phyloP scores from a whole-genome alignment of 2,113 vertebrate genomes.

The Lophius piscatorius region DNA sequence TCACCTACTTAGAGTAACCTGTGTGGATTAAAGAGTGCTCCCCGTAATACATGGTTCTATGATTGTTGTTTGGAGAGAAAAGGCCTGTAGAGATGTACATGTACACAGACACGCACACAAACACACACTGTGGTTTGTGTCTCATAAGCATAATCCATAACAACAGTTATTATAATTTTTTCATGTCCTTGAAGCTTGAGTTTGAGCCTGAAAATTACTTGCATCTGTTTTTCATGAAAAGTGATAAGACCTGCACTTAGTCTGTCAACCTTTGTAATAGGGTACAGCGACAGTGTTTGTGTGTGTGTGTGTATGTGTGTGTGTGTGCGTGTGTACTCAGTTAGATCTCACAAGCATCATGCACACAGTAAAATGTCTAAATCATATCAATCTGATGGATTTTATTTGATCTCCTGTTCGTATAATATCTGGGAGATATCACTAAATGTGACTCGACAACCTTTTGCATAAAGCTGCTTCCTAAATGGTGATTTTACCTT shows the following conservation, averaged over 20 bases:
- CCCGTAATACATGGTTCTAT: conserved; percentile 10
- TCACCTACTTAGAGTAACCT: not conserved
- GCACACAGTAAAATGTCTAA: too few species aligned
- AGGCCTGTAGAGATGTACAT: not conserved
- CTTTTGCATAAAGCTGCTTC: too few species aligned
- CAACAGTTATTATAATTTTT: conserved; percentile 8
- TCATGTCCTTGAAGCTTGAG: not conserved
- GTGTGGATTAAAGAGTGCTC: not conserved
- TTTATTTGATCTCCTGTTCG: too few species aligned
- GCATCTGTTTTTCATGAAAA: not conserved
- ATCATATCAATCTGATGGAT: too few species aligned
- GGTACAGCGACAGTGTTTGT: not conserved
- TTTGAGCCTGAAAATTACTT: conserved; percentile 17
- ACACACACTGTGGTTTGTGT: conserved; percentile 2
- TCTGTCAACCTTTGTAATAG: conserved; percentile 5
- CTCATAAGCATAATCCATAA: not conserved
- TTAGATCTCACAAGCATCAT: not conserved
- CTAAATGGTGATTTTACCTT: too few species aligned
- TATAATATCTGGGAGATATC: too few species aligned
- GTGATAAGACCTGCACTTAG: not conserved
- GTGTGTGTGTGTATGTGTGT: not conserved
- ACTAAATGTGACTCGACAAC: too few species aligned
- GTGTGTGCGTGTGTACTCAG: not conserved
- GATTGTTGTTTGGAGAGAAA: conserved; percentile 16
- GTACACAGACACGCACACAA: not conserved